Evolutionary conservation across 2,888 invertebrate genomes (phyloP), one percentile per base, ranked within the genome.

Genomic region (Thera obeliscata): DNA sequence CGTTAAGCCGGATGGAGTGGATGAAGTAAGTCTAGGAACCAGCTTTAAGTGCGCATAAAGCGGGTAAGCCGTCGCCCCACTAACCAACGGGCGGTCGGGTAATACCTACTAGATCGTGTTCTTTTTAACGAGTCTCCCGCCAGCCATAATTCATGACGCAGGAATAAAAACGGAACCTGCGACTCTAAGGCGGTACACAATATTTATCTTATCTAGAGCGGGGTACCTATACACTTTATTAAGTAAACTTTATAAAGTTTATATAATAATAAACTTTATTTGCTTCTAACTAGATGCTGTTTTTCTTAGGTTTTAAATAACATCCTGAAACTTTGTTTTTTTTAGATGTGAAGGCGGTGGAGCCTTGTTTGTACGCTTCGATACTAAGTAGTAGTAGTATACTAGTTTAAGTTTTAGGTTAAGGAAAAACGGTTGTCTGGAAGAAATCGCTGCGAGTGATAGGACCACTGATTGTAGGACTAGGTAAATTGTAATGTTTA

Each of bases 31-130:
- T 87, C 84, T 83, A 83, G 86, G 82, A 88, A 86, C 81, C 83
- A 81, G 86, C 84, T 87, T 90, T 89, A 90, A 91, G 87, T 85
- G 88, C 87, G 85, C 89, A 89, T 91, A 91, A 91, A 91, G 83
- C 82, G 87, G 84, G 87, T 87, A 87, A 87, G 82, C 82, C 84
- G 79, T 78, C 82, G 82, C 83, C 79, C 80, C 78, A 82, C 87
- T 81, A 84, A 81, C 86, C 83, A 78, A 76, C 84, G 82, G 73
- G 86, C 87, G 87, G 87, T 87, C 83, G 81, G 71, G 85, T 88
- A 87, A 87, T 88, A 85, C 85, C 81, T 61, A 61, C 61, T 61
- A 84, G 87, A 88, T 87, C 89, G 85, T 86, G 86, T 86, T 88
- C 85, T 87, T 89, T 89, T 89, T 89, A 90, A 89, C 88, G 88